Conservation (phyloP, 2,888 invertebrate genomes). For the Vanessa cardui region DNA sequence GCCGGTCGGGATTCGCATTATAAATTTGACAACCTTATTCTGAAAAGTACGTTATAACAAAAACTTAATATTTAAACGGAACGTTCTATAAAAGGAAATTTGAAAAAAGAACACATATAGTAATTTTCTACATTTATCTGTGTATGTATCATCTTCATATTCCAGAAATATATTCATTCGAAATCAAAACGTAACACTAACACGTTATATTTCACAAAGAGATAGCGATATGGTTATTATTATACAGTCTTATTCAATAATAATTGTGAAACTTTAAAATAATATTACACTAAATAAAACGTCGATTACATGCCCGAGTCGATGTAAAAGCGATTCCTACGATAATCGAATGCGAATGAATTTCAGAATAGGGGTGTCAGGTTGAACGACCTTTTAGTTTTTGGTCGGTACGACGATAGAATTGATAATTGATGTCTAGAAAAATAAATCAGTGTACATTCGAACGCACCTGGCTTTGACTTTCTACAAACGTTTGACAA, state of each 20-base stretch:
- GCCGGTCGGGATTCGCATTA: conserved; percentile 53
- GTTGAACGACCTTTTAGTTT: conserved; percentile 59
- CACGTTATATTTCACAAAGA: neutral
- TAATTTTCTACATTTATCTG: too few species aligned
- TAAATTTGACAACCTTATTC: conserved; percentile 50
- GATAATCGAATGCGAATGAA: conserved; percentile 37
- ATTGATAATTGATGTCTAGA: conserved; percentile 53
- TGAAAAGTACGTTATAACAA: conserved; percentile 21
- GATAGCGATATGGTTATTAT: too few species aligned
- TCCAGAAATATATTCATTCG: too few species aligned
- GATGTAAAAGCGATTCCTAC: conserved; percentile 21
- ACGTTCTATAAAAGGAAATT: too few species aligned
- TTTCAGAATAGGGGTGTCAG: conserved; percentile 59
- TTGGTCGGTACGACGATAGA: conserved; percentile 53
- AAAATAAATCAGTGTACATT: conserved; percentile 46
- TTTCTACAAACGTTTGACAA: conserved; percentile 23
- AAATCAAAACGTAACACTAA: too few species aligned
- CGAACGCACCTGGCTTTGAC: conserved; percentile 13
- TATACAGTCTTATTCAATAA: neutral
- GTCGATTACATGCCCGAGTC: conserved; percentile 2
- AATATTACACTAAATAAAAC: neutral
- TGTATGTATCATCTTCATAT: too few species aligned
- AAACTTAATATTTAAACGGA: neutral
- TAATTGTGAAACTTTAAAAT: neutral
- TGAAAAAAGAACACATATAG: too few species aligned